Conservation (phyloP, 2,797 vertebrate species). For the Alouatta caraya region DNA sequence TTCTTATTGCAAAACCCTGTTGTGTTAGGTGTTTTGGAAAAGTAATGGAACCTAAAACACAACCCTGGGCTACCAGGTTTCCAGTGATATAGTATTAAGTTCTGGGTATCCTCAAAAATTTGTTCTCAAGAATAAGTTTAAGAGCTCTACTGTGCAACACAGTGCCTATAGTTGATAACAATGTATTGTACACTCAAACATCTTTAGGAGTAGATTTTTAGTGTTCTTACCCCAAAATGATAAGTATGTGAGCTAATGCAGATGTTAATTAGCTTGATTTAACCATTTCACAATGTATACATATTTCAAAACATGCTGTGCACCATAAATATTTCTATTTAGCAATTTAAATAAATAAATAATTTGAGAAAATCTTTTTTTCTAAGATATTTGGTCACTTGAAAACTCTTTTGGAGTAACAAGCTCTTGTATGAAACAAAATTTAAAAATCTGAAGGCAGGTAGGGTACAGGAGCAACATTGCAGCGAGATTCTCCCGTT, state of each 20-base stretch:
- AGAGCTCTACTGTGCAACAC: background rate
- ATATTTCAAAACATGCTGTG: background rate
- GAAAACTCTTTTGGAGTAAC: background rate
- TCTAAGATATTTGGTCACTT: background rate
- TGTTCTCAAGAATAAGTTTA: background rate
- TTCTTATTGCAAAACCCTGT: background rate
- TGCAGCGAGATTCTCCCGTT: background rate
- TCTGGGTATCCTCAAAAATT: background rate
- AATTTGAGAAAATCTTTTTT: background rate
- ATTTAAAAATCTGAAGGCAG: background rate
- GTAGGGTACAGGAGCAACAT: background rate
- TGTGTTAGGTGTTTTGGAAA: background rate
- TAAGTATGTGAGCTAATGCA: background rate
- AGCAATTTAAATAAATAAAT: background rate
- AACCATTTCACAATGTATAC: background rate
- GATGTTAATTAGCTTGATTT: background rate
- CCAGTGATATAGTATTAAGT: background rate
- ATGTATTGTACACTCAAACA: background rate
- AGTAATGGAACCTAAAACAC: background rate
- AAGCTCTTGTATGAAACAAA: background rate
- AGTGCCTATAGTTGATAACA: background rate
- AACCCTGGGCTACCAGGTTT: background rate
- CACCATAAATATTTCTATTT: background rate
- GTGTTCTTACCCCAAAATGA: background rate
- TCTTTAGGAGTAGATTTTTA: background rate